Conservation (phyloP, 2,888 invertebrate genomes). For the Parnassius smintheus region DNA sequence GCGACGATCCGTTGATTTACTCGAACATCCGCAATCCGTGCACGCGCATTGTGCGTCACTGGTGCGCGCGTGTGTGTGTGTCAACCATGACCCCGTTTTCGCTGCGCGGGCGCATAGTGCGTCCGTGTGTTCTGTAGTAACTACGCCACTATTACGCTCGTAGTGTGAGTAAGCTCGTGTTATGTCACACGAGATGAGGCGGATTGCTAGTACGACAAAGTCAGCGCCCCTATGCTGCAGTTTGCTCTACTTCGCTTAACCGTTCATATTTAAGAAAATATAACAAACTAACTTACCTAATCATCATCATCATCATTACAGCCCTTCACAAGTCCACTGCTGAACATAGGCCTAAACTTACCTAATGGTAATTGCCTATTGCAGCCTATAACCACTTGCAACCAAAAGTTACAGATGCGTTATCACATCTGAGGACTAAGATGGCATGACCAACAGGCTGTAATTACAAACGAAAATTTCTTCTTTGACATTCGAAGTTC, state of each 20-base stretch:
- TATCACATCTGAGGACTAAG: no score
- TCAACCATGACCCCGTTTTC: slow-evolving; percentile 71
- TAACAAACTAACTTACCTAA: no score
- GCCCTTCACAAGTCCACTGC: no score
- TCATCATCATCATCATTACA: no score
- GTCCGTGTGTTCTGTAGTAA: slow-evolving; percentile 1
- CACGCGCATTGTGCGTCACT: slow-evolving; percentile 36
- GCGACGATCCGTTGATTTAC: slow-evolving; percentile 23
- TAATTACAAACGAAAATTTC: slow-evolving; percentile 18
- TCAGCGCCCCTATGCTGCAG: slow-evolving; percentile 15
- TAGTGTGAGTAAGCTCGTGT: slow-evolving; percentile 41
- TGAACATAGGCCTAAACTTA: no score
- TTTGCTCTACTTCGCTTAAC: slow-evolving; percentile 22
- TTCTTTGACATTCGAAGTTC: neutral
- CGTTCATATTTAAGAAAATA: neutral
- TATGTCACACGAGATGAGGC: slow-evolving; percentile 59
- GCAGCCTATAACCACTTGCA: no score
- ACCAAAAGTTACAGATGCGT: no score
- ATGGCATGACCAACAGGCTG: no score
- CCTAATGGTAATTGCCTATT: no score
- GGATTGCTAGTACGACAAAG: slow-evolving; percentile 25
- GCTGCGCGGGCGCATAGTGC: slow-evolving; percentile 45
- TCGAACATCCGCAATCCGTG: slow-evolving; percentile 57
- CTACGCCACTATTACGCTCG: slow-evolving; percentile 5
- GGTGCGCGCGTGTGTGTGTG: slow-evolving; percentile 38